phyloP scores from a whole-genome alignment of 2,113 vertebrate species.

The Trachemys scripta region DNA sequence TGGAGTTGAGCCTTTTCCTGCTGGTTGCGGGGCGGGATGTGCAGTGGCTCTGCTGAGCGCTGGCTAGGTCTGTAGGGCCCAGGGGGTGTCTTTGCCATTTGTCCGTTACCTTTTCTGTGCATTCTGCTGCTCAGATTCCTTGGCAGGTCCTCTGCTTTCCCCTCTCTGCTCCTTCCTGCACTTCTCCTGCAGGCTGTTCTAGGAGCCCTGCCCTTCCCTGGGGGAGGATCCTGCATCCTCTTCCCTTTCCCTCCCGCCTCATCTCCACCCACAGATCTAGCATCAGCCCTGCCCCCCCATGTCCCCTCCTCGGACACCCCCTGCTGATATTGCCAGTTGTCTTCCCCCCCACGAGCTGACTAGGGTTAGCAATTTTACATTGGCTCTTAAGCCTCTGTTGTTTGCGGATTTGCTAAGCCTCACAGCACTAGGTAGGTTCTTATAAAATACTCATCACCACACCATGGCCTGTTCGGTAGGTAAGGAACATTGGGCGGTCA shows the following conservation, averaged over 20 bases:
- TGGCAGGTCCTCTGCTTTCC: not conserved
- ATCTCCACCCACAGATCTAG: too few relatives aligned
- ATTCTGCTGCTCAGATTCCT: fast-evolving
- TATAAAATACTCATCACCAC: not conserved
- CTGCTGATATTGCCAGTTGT: not conserved
- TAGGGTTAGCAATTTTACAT: not conserved
- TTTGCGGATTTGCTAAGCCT: not conserved
- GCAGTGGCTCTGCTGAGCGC: too few relatives aligned
- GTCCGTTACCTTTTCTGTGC: too few relatives aligned
- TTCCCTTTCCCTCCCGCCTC: not conserved
- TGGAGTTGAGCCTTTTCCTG: not conserved
- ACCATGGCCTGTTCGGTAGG: fast-evolving
- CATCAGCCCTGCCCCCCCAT: not conserved
- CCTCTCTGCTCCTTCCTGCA: not conserved
- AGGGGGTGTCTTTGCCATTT: not conserved
- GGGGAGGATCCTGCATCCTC: not conserved
- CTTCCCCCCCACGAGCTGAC: not conserved
- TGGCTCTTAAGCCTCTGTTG: fast-evolving
- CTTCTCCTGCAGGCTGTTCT: fast-evolving
- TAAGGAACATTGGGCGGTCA: fast-evolving
- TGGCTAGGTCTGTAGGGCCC: too few relatives aligned
- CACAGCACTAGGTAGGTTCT: not conserved
- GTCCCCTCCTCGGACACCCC: not conserved
- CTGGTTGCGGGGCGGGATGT: not conserved
- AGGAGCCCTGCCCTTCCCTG: not conserved